These are phyloP conservation scores for Thalassaphorura encarpata DNA, from an alignment of 1,140 invertebrate species.

Conservation along the genomic window DNA sequence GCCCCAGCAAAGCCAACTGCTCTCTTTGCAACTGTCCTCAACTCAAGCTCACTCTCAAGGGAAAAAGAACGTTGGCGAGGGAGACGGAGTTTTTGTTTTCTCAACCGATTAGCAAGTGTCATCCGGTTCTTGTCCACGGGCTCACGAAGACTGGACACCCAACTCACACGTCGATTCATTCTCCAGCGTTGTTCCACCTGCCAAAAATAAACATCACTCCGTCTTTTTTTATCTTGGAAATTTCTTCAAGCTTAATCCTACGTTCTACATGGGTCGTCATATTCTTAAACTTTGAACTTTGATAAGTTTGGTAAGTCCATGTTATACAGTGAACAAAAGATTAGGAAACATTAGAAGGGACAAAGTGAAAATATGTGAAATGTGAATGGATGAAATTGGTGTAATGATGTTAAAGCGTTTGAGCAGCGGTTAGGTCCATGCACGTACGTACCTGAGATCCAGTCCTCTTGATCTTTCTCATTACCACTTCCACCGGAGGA, in stretches of 20 bases:
- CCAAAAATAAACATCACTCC: neutral
- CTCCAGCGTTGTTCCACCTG: constrained; percentile 20
- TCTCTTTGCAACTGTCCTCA: constrained; percentile 31
- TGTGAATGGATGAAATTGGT: neutral
- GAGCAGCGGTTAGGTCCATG: neutral
- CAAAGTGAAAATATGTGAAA: neutral
- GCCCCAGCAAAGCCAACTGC: constrained; percentile 31
- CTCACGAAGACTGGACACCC: constrained; percentile 33
- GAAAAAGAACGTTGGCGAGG: constrained; percentile 40
- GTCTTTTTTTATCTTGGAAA: no score
- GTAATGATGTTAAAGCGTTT: neutral
- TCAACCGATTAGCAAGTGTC: constrained; percentile 32
- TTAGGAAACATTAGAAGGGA: neutral
- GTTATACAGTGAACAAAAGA: no score
- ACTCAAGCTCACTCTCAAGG: constrained; percentile 37
- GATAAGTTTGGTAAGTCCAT: no score
- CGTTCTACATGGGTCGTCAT: no score
- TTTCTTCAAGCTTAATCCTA: no score
- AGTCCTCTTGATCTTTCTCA: constrained; percentile 20
- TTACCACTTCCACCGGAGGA: constrained; percentile 19
- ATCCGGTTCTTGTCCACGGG: constrained; percentile 33
- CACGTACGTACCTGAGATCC: constrained; percentile 18
- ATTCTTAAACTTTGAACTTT: no score
- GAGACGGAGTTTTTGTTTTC: constrained; percentile 34
- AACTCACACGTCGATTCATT: constrained; percentile 35